Conservation (phyloP, 2,797 vertebrate species). For the Mastacembelus armatus region DNA sequence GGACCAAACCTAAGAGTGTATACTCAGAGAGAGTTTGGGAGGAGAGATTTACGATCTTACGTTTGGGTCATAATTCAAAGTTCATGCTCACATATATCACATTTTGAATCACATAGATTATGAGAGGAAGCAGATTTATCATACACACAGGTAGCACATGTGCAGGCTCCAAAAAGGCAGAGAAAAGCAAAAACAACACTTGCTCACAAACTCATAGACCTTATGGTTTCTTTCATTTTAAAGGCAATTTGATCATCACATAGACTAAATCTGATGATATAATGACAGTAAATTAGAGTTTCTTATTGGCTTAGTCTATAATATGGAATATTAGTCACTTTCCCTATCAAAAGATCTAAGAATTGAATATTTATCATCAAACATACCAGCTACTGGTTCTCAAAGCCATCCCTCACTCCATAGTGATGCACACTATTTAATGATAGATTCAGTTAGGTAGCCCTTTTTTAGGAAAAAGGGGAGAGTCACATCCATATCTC, state of each 20-base stretch:
- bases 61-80: slow-evolving; percentile 87
- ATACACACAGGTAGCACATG: slow-evolving; percentile 83
- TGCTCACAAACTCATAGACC: slow-evolving; percentile 58
- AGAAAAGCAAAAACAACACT: slow-evolving; percentile 72
- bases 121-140: slow-evolving; percentile 85
- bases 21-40: slow-evolving; percentile 83
- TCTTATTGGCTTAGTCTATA: slow-evolving; percentile 51
- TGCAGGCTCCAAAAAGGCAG: slow-evolving; percentile 70
- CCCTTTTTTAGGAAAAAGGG: too few species aligned
- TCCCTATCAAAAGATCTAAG: slow-evolving; percentile 22
- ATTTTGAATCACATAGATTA: slow-evolving; percentile 87
- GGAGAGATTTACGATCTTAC: slow-evolving; percentile 83
- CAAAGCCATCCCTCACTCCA: too few species aligned
- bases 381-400: slow-evolving; percentile 16
- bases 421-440: too few species aligned
- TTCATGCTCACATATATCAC: slow-evolving; percentile 88
- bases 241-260: slow-evolving; percentile 44
- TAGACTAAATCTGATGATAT: slow-evolving; percentile 38
- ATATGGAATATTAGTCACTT: slow-evolving; percentile 13
- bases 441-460: too few species aligned
- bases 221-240: slow-evolving; percentile 69
- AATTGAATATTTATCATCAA: slow-evolving; percentile 24
- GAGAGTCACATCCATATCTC: slow-evolving; percentile 16
- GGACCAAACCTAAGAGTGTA: slow-evolving; percentile 79
- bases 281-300: slow-evolving; percentile 46